Percentiles rank a stretch among this genome's conserved stretches.
phyloP scores from a whole-genome alignment of 2,113 vertebrate genomes.

The Silurus meridionalis region DNA sequence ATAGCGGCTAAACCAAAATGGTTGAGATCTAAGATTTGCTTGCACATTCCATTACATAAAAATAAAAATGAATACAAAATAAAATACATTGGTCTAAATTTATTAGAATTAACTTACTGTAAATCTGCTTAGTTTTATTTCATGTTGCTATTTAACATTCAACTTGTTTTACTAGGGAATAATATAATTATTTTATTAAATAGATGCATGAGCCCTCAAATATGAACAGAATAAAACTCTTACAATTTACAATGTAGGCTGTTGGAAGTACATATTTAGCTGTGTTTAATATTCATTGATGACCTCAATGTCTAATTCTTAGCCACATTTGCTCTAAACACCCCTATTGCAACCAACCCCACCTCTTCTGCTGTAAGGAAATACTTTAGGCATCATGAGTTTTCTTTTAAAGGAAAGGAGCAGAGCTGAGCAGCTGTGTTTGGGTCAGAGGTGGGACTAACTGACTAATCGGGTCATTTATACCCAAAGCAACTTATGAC shows the following conservation, averaged over 20 bases:
- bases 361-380: not conserved
- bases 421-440: slow-evolving; percentile 17
- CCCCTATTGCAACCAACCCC: not conserved
- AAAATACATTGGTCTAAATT: no score
- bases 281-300: not conserved
- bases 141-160: no score
- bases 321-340: not conserved
- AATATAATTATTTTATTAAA: no score
- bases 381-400: slow-evolving; percentile 10
- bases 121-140: no score
- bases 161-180: no score
- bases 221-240: not conserved
- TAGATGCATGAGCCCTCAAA: not conserved
- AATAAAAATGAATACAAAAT: no score
- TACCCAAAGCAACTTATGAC: slow-evolving; percentile 16
- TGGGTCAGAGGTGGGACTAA: not conserved
- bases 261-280: not conserved
- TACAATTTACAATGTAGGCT: not conserved
- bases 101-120: no score
- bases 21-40: not conserved
- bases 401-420: slow-evolving; percentile 3
- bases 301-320: not conserved
- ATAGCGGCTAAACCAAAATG: not conserved
- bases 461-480: slow-evolving; percentile 31
- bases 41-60: not conserved